phyloP scores from a whole-genome alignment of 2,888 invertebrate genomes.

The Perizoma affinitatum region DNA sequence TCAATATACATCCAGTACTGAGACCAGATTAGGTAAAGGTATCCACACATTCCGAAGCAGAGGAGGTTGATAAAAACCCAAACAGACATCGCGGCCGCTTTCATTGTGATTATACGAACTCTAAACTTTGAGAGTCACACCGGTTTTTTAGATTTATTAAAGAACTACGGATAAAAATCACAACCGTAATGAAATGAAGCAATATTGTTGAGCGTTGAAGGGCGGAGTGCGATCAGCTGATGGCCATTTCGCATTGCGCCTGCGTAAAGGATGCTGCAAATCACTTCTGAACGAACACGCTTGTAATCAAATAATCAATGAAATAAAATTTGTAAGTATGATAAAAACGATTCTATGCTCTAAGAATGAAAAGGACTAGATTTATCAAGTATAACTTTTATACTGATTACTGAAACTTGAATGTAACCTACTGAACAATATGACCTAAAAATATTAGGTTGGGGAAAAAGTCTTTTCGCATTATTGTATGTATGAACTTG shows the following conservation, averaged over 20 bases:
- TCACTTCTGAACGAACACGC: constrained; percentile 28
- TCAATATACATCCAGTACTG: constrained; percentile 88
- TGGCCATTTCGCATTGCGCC: constrained; percentile 49
- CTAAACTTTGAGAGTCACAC: constrained; percentile 23
- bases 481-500: too few species aligned
- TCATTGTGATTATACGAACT: constrained; percentile 70
- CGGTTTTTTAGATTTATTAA: constrained; percentile 11
- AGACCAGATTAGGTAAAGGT: constrained; percentile 88
- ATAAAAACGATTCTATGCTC: too few species aligned
- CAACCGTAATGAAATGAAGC: constrained; percentile 46
- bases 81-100: constrained; percentile 86
- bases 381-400: too few species aligned
- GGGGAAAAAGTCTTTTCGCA: too few species aligned
- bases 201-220: constrained; percentile 34
- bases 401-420: too few species aligned
- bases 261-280: constrained; percentile 52
- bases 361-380: too few species aligned
- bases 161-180: constrained; percentile 42
- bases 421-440: too few species aligned
- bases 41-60: constrained; percentile 89
- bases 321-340: not conserved
- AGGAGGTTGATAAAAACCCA: constrained; percentile 89
- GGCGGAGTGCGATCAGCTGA: constrained; percentile 67
- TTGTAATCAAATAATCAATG: constrained; percentile 19
- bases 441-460: too few species aligned